These are phyloP conservation scores for Melopsittacus undulatus DNA, from an alignment of 2,797 vertebrate genomes.

Conservation along the genomic window DNA sequence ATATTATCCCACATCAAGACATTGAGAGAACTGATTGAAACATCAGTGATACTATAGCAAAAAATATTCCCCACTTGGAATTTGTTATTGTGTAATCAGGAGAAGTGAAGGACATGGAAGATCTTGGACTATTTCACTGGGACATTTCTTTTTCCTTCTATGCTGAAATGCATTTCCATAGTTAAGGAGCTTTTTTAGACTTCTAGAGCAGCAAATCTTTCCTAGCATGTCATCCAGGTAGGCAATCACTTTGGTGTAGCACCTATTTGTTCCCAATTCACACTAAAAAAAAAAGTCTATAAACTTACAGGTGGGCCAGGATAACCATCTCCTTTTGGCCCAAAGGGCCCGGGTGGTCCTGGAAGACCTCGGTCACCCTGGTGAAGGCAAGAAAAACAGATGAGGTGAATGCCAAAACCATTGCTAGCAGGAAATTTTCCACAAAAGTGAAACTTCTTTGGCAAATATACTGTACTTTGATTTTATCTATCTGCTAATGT, in stretches of 20 bases:
- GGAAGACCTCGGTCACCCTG: constrained; percentile 86
- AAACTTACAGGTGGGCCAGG: constrained; percentile 85
- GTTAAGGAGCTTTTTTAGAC: neutral
- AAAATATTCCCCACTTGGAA: neutral
- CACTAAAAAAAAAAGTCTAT: neutral
- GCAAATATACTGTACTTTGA: neutral
- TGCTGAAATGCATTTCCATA: neutral
- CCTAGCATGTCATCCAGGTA: neutral
- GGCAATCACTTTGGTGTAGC: neutral
- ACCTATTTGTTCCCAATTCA: neutral
- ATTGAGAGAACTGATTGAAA: neutral
- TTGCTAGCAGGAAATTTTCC: neutral
- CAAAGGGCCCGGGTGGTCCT: constrained; percentile 82
- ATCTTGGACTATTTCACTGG: neutral
- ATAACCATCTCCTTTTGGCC: constrained; percentile 88
- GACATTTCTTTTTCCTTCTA: neutral
- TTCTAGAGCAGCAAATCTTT: neutral
- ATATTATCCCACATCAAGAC: neutral
- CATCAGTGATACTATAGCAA: neutral
- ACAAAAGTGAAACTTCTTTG: neutral
- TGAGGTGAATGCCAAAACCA: neutral
- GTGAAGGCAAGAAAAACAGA: neutral
- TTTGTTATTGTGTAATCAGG: neutral
- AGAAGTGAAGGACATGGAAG: neutral
- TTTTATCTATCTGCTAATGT: neutral